Evolutionary conservation across 2,113 vertebrate species (phyloP), one percentile per base, ranked within the genome.

Genomic region (Macroglossus sobrinus): DNA sequence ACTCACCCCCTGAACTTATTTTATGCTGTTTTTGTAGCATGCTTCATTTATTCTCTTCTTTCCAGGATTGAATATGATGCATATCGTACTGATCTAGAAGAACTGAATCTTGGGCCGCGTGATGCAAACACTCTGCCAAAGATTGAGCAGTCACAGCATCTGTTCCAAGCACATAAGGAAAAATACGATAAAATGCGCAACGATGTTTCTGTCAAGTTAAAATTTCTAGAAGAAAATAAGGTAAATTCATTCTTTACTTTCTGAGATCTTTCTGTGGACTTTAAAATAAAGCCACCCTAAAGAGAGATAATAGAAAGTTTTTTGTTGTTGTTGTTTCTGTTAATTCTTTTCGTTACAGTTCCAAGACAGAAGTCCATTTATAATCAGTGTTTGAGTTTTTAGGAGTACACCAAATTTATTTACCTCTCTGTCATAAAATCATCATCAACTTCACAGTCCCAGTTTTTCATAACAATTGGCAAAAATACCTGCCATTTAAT

Each of bases 161-260:
- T 99, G 79, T 99, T 99, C 98, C 99, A 99, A 98, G 78, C 98
- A 75, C 98, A 99, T 97, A 99, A 99, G 38, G 99, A 99, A 97
- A 99, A 99, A 98, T 99, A 99, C 0, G 99, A 99, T 97, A 99
- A 99, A 98, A 99, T 99, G 99, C 98, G 99, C 80, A 99, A 98
- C 22, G 99, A 99, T 50, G 99, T 99, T 80, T 99, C 99, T 3
- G 82, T 99, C 97, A 99, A 99, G 97, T 98, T 99, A 91, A 99
- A 99, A 97, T 99, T 99, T 98, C 98, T 99, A 96, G 99, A 99
- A 96, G 99, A 99, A 99, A 99, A 99, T 98, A 99, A 99, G 99
- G 99, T 99, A 97, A 98, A 80, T 59, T 91, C 1, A 63, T 88
- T 43, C 16, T 86, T 95, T 76, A 71, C 4, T 74, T 97, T 88